Evolutionary conservation across 2,888 invertebrate genomes (phyloP).

Genomic region (Ernsta delagoae): DNA sequence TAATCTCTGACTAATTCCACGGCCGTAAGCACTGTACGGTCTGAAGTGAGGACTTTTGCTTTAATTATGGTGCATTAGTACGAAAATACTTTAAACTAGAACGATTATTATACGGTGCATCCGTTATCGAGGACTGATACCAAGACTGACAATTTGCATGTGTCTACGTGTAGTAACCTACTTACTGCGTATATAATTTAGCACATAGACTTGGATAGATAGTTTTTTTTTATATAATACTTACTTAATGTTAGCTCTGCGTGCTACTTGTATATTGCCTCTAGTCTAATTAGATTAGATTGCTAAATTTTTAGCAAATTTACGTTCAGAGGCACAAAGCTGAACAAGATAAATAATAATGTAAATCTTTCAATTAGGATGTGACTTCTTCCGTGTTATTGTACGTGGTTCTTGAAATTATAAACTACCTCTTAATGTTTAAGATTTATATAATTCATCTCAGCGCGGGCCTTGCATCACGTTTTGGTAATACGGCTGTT

Average conservation of each 20-base stretch:
- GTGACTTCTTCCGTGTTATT: slow-evolving; percentile 64
- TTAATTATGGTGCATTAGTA: slow-evolving; percentile 77
- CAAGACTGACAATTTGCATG: slow-evolving; percentile 80
- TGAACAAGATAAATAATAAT: slow-evolving; percentile 53
- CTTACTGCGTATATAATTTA: slow-evolving; percentile 65
- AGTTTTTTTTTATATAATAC: slow-evolving; percentile 46
- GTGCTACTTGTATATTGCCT: slow-evolving; percentile 67
- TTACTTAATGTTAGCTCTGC: slow-evolving; percentile 55
- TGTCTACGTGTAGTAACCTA: slow-evolving; percentile 72
- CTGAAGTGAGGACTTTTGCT: slow-evolving; percentile 55
- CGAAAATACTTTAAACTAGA: slow-evolving; percentile 81
- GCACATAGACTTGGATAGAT: slow-evolving; percentile 60
- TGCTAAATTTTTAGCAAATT: slow-evolving; percentile 49
- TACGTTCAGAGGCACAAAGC: slow-evolving; percentile 47
- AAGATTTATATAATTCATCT: slow-evolving; percentile 54
- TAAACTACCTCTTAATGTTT: slow-evolving; percentile 82
- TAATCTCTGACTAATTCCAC: slow-evolving; percentile 59
- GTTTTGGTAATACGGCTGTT: slow-evolving; percentile 52
- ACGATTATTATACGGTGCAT: slow-evolving; percentile 64
- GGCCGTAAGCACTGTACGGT: slow-evolving; percentile 17
- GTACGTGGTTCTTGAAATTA: slow-evolving; percentile 75
- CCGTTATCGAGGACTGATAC: slow-evolving; percentile 80
- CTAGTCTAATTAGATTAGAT: slow-evolving; percentile 47
- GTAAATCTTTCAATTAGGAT: slow-evolving; percentile 39
- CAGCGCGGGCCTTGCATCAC: neutral